Base-by-base conservation (phyloP, 2,113 vertebrate species). In the Ibidorhyncha struthersii region DNA sequence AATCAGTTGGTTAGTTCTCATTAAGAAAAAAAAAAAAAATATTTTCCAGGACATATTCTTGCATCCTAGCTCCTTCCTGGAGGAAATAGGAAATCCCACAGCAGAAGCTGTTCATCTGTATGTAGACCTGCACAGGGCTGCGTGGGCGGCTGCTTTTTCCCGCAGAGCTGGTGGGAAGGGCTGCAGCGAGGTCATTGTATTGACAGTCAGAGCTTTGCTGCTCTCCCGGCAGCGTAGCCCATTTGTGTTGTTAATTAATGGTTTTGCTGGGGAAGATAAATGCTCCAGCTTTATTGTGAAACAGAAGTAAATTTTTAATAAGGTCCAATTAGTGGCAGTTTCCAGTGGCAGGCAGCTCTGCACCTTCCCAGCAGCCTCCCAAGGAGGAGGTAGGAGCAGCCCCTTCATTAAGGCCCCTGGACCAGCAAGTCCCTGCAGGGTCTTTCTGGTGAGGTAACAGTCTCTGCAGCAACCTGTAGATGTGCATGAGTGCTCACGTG, bases 271-370 rank as follows among this genome's bases (percentile, higher is more conserved):
- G 90, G 50, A 95, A 95, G 91, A 77, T 47, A 87, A 97, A 95
- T 92, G 81, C 76, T 93, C 79, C n/a, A 10, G 88, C 65, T 96
- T 87, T 52, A 87, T 94, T 92, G 81, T 63, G 58, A 94, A 96
- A 94, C 86, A 96, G 62, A 85, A 77, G 86, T 93, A 89, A 93
- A 97, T 83, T 93, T 92, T 97, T 96, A 94, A 96, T 95, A 84
- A 94, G 89, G 71, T 40, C 78, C 95, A 94, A 91, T 95, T 93
- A 97, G 94, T 34, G 61, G 36, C 58, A 71, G 38, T 38, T 95
- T 88, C 53, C 69, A 69, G 89, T 30, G 84, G 76, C 17, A 81
- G 71, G 77, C 73, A 63, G 88, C 69, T 78, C 88, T 58, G 69
- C 52, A 61, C 86, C 90, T 63, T 55, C 74, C 63, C 79, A 86